Evolutionary conservation across 1,140 invertebrate species (phyloP).

Genomic region (Lepidurus couesii): DNA sequence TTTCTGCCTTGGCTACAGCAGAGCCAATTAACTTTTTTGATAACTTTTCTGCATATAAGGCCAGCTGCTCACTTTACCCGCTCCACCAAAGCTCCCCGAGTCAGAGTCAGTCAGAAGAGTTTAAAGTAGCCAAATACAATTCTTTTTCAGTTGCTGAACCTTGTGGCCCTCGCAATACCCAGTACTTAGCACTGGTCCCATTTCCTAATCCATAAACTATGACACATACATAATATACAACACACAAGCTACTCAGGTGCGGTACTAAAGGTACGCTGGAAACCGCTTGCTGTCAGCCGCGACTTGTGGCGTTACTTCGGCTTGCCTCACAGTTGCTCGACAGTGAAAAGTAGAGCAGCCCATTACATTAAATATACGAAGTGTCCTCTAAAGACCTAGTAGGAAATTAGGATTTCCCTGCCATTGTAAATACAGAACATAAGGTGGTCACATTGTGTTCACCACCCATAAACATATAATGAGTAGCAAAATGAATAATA

Average conservation of each 20-base stretch:
- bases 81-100: neutral
- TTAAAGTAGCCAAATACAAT: neutral
- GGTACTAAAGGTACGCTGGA: neutral
- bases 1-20: neutral
- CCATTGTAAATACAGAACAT: no score
- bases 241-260: neutral
- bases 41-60: neutral
- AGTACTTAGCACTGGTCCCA: neutral
- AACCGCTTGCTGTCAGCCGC: no score
- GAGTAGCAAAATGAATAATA: no score
- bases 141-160: neutral
- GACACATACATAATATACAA: neutral
- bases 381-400: no score
- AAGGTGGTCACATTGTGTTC: no score
- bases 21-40: conserved; percentile 9
- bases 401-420: no score
- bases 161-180: neutral
- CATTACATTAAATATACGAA: no score
- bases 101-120: neutral
- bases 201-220: neutral
- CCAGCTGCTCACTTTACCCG: neutral
- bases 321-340: no score
- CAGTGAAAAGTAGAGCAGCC: no score
- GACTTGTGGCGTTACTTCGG: no score
- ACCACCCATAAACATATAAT: no score